Base-by-base conservation (phyloP, 2,797 vertebrate genomes). In the Arnoldichthys spilopterus region DNA sequence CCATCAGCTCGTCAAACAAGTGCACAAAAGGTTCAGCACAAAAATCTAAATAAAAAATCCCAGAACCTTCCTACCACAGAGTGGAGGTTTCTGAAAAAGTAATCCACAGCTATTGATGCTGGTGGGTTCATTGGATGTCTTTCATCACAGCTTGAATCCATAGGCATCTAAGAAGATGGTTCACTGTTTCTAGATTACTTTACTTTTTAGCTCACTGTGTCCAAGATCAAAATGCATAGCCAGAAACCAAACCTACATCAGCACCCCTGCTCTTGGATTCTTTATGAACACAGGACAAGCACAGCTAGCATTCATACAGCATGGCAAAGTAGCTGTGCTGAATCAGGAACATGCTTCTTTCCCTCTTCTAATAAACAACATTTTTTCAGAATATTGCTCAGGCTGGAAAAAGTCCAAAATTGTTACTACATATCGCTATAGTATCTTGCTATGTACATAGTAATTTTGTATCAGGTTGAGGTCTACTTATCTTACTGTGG, bases 1-100 rank as follows among this genome's bases (percentile, higher is more conserved):
- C 84, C 79, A 63, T 85, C 83, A 84, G 68, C 78, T 86, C 82
- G 81, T 88, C 85, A 83, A 85, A 86, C 28, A 54, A 73, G 66
- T 81, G 18, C 6, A 85, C 61, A 54, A 58, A 76, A 81, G 53
- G 77, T 82, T 89, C 86, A 89, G 90, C 7, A 49, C 59, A 40
- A 53, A 51, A 72, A 56, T 11, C 0, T 13, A 22, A 66, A 66
- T 43, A 51, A 85, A 83, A 84, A 89, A 84, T 86, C 85, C 54
- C 53, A 74, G 5, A 26, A 81, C 43, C 77, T 80, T 40, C 59
- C 24, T 76, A 54, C 73, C 78, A 83, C 70, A 56, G 72, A 47
- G 59, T 75, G 22, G 4, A 30, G 53, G 71, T 66, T 9, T 56
- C 24, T 43, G 59, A 54, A 47, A 51, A 32, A 75, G 4, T 2